phyloP scores from a whole-genome alignment of 2,888 invertebrate species.

The Arenicola marina region DNA sequence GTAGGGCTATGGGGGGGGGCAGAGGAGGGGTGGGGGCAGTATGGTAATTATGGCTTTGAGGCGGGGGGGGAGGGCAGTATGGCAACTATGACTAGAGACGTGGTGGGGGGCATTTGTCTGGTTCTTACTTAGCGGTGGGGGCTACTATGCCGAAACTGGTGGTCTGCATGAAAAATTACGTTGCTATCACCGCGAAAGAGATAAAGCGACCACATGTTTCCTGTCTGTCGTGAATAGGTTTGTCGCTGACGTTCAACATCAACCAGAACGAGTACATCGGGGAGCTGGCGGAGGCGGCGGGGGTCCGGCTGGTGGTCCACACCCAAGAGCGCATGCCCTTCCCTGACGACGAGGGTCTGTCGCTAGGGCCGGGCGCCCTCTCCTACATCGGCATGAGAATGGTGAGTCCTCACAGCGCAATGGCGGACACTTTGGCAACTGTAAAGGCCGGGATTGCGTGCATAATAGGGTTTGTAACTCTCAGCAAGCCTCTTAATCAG shows the following conservation, averaged over 20 bases:
- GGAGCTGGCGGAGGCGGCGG: conserved; percentile 11
- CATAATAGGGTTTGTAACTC: too few relatives aligned
- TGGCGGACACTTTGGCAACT: too few relatives aligned
- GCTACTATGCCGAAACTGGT: neutral
- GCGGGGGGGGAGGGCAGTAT: too few relatives aligned
- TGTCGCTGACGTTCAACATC: conserved; percentile 12
- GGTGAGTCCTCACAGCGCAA: conserved; percentile 1
- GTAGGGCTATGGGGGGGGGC: too few relatives aligned
- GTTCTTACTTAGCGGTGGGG: too few relatives aligned
- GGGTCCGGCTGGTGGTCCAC: conserved; percentile 15
- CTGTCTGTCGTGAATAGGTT: conserved; percentile 7
- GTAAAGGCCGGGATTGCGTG: too few relatives aligned
- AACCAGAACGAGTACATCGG: conserved; percentile 23
- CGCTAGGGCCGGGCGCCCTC: neutral
- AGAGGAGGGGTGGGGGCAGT: too few relatives aligned
- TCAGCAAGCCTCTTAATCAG: too few relatives aligned
- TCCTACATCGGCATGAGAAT: neutral
- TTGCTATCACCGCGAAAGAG: neutral
- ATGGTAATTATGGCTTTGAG: neutral
- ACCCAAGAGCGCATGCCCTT: conserved; percentile 18
- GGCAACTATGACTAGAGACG: too few relatives aligned
- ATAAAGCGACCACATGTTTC: neutral
- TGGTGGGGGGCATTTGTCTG: too few relatives aligned
- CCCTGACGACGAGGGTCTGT: conserved; percentile 25
- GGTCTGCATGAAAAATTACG: too few relatives aligned